phyloP scores from a whole-genome alignment of 2,888 invertebrate genomes.

The Petrolisthes cinctipes region DNA sequence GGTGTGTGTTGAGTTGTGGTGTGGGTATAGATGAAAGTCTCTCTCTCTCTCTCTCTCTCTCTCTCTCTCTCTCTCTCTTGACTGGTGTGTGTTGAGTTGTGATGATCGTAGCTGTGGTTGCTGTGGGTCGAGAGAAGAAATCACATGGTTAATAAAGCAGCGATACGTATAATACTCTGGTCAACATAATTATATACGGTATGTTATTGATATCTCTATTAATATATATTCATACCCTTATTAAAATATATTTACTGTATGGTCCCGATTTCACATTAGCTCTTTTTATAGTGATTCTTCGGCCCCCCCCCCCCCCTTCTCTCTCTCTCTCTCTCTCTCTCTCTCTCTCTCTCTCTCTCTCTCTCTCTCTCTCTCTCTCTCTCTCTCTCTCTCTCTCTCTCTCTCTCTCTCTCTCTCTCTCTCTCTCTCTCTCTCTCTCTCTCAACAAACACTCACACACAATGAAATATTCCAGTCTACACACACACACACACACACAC shows the following conservation, averaged over 20 bases:
- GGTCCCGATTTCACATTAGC: too few species aligned
- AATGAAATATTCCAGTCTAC: neutral
- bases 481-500: conserved; percentile 1
- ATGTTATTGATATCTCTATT: too few species aligned
- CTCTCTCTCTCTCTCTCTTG: neutral
- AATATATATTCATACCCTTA: too few species aligned
- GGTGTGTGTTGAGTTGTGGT: too few species aligned
- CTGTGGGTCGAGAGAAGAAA: neutral
- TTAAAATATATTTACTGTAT: too few species aligned
- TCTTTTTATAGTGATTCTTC: neutral
- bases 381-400: neutral
- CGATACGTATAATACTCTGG: too few species aligned
- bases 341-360: conserved; percentile 33
- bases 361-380: conserved; percentile 10
- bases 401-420: neutral
- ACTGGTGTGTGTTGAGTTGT: neutral
- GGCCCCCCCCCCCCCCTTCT: neutral
- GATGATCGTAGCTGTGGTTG: too few species aligned
- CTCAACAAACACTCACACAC: neutral
- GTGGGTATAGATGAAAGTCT: too few species aligned
- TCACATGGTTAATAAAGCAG: too few species aligned
- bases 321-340: neutral
- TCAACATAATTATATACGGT: too few species aligned
- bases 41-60: too few species aligned
- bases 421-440: neutral